Evolutionary conservation across 2,888 invertebrate species (phyloP).

Genomic region (Dorcus parallelipipedus): DNA sequence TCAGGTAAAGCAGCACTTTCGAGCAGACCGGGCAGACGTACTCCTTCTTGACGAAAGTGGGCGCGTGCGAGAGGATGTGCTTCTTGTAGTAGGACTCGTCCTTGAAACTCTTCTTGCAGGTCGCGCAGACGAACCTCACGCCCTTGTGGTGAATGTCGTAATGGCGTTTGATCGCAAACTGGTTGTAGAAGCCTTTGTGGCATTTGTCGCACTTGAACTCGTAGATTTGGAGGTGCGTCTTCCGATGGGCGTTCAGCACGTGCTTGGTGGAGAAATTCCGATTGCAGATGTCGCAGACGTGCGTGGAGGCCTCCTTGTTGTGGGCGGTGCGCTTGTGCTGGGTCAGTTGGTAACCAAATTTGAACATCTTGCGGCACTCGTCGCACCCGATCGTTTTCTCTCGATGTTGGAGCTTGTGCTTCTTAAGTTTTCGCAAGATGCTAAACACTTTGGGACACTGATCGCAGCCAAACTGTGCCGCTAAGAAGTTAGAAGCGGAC

Average conservation of each 20-base stretch:
- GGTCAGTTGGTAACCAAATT: background rate
- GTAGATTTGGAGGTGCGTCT: conserved; percentile 2
- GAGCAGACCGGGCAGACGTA: conserved; percentile 24
- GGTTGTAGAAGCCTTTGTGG: conserved; percentile 37
- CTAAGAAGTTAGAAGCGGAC: too few species aligned
- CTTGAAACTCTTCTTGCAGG: conserved; percentile 22
- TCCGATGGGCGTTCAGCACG: background rate
- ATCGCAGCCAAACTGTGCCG: conserved; percentile 38
- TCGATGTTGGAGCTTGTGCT: background rate
- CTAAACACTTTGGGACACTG: conserved; percentile 18
- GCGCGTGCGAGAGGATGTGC: conserved; percentile 15
- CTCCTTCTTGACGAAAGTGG: conserved; percentile 12
- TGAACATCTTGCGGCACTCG: background rate
- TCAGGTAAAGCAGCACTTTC: conserved; percentile 20
- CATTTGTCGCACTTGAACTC: conserved; percentile 35
- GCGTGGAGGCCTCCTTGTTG: background rate
- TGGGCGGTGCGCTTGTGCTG: background rate
- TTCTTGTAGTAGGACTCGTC: conserved; percentile 21
- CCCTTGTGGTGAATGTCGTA: conserved; percentile 19
- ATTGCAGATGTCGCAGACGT: conserved; percentile 33
- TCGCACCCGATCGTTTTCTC: background rate
- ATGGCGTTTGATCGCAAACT: conserved; percentile 24
- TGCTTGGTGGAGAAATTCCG: conserved; percentile 12
- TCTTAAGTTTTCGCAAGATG: background rate
- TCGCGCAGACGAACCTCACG: conserved; percentile 31